Conservation (phyloP, 2,888 invertebrate species). For the Caenorhabditis drosophilae region DNA sequence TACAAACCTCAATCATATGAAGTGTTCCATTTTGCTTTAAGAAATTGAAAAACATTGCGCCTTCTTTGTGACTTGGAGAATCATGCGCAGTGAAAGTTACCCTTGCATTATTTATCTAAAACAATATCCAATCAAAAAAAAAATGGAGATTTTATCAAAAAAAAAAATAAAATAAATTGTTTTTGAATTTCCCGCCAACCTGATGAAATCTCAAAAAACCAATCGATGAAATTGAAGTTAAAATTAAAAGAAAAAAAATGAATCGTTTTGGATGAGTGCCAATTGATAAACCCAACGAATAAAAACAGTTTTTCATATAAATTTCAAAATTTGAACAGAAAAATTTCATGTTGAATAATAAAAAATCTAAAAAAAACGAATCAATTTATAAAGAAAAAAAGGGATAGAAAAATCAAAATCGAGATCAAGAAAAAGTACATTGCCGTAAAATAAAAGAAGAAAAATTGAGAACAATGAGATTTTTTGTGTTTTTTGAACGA, state of each 20-base stretch:
- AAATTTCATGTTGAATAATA: constrained; percentile 25
- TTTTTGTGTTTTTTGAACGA: too few relatives aligned
- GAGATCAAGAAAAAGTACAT: too few relatives aligned
- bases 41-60: constrained; percentile 47
- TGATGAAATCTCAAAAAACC: constrained; percentile 58
- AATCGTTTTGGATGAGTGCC: constrained; percentile 50
- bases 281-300: constrained; percentile 49
- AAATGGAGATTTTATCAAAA: constrained; percentile 1
- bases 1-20: constrained; percentile 53
- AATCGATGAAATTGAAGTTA: constrained; percentile 44
- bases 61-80: constrained; percentile 48
- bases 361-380: too few relatives aligned
- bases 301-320: constrained; percentile 44
- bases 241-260: constrained; percentile 30
- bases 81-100: constrained; percentile 56
- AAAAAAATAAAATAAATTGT: constrained; percentile 1
- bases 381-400: too few relatives aligned
- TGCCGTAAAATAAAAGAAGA: too few relatives aligned
- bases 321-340: constrained; percentile 24
- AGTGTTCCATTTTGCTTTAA: constrained; percentile 56
- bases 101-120: constrained; percentile 58
- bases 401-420: too few relatives aligned
- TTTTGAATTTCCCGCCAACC: constrained; percentile 19
- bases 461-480: too few relatives aligned
- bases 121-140: neutral